Percentiles rank a stretch among this genome's conserved stretches.
phyloP scores from a whole-genome alignment of 2,888 invertebrate genomes.

The Octodonta nipae region DNA sequence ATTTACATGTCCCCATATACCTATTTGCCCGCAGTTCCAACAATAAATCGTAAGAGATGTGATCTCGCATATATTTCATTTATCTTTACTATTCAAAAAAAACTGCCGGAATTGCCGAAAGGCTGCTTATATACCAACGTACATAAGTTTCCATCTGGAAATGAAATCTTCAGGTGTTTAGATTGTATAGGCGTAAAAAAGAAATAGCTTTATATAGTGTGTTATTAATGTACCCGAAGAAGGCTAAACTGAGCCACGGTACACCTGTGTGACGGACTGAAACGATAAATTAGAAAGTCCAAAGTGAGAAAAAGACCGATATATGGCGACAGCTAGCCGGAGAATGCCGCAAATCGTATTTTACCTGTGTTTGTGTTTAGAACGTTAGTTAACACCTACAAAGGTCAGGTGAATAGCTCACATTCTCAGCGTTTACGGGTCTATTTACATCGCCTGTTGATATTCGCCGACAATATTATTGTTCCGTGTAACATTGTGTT shows the following conservation, averaged over 20 bases:
- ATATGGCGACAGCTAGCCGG: constrained; percentile 34
- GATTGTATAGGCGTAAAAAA: constrained; percentile 31
- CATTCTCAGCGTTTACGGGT: constrained; percentile 9
- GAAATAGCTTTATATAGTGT: constrained; percentile 30
- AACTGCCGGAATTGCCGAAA: too few species aligned
- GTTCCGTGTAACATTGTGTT: background rate
- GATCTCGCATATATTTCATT: too few species aligned
- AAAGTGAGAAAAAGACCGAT: constrained; percentile 24
- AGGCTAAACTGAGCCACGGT: constrained; percentile 21
- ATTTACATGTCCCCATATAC: too few species aligned
- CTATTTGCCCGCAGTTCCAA: too few species aligned
- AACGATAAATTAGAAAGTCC: constrained; percentile 12
- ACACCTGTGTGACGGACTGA: constrained; percentile 12
- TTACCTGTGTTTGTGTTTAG: constrained; percentile 30
- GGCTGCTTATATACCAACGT: too few species aligned
- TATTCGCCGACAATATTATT: background rate
- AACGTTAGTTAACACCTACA: constrained; percentile 17
- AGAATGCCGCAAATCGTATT: constrained; percentile 36
- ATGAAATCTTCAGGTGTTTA: constrained; percentile 29
- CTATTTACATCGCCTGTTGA: constrained; percentile 9
- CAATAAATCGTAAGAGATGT: too few species aligned
- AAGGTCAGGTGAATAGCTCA: constrained; percentile 10
- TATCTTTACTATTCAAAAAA: too few species aligned
- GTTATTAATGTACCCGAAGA: constrained; percentile 30
- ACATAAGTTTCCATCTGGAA: too few species aligned